phyloP scores from a whole-genome alignment of 2,113 vertebrate genomes.

The Vulpes vulpes region DNA sequence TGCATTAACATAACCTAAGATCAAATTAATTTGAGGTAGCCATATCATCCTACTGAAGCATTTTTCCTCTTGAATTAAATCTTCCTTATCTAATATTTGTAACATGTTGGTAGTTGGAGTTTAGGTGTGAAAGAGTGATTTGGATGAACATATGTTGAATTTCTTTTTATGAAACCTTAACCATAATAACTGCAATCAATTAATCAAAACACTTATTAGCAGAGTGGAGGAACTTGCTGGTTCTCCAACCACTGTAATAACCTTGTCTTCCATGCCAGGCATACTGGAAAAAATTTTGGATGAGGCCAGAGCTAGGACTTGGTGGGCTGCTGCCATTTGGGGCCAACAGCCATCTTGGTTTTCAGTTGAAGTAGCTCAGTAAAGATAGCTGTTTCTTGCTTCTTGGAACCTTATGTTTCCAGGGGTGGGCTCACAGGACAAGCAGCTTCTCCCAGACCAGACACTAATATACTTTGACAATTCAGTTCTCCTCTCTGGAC shows the following conservation, averaged over 20 bases:
- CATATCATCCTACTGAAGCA: not conserved
- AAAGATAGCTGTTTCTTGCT: not conserved
- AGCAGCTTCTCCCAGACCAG: not conserved
- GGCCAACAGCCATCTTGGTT: not conserved
- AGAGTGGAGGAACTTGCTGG: not conserved
- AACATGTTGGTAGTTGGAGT: not conserved
- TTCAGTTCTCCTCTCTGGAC: not conserved
- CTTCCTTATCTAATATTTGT: not conserved
- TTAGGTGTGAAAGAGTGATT: not conserved
- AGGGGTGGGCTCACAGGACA: not conserved
- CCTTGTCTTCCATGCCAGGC: not conserved
- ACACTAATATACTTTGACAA: too few species aligned
- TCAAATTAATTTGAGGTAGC: not conserved
- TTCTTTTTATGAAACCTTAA: not conserved
- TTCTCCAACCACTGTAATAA: not conserved
- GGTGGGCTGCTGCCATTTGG: not conserved
- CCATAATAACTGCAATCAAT: not conserved
- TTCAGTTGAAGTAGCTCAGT: not conserved
- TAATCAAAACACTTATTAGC: not conserved
- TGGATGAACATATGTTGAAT: not conserved
- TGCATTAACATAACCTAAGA: not conserved
- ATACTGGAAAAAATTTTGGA: not conserved
- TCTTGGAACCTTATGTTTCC: too few species aligned
- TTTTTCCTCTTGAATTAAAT: slow-evolving; percentile 1
- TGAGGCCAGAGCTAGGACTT: not conserved